phyloP scores from a whole-genome alignment of 2,888 invertebrate genomes.

The Temnothorax unifasciatus region DNA sequence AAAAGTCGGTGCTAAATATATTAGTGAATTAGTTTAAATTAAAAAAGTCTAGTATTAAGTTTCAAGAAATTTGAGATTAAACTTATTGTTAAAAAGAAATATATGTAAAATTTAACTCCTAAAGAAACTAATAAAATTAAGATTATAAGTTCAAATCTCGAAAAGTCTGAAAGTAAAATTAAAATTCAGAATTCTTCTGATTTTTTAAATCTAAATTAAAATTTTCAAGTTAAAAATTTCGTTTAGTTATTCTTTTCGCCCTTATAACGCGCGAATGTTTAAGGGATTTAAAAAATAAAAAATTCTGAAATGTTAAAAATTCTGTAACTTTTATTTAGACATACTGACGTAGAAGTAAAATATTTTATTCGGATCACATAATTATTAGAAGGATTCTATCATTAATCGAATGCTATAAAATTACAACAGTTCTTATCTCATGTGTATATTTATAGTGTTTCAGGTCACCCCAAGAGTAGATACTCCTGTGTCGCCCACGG shows the following conservation, averaged over 20 bases:
- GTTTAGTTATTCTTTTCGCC: too few species aligned
- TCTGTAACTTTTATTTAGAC: neutral
- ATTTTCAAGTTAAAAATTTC: too few species aligned
- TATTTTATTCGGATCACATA: neutral
- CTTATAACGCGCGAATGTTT: neutral
- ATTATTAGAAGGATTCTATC: neutral
- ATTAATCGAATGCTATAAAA: neutral
- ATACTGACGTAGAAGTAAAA: neutral
- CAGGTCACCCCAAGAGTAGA: constrained; percentile 84
- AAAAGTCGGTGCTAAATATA: too few species aligned
- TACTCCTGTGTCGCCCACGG: constrained; percentile 83
- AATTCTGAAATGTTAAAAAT: too few species aligned
- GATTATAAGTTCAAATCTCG: neutral
- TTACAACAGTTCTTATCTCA: neutral
- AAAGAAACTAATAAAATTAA: neutral
- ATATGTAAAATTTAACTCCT: neutral
- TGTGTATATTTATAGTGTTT: neutral
- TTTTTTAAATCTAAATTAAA: too few species aligned
- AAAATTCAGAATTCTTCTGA: too few species aligned
- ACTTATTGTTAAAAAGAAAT: neutral
- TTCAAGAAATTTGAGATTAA: neutral
- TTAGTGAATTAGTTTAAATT: neutral
- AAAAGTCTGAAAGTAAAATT: neutral
- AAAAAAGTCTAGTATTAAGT: neutral
- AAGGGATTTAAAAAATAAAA: neutral